Evolutionary conservation across 2,797 vertebrate genomes (phyloP).

Genomic region (Cuniculus paca): DNA sequence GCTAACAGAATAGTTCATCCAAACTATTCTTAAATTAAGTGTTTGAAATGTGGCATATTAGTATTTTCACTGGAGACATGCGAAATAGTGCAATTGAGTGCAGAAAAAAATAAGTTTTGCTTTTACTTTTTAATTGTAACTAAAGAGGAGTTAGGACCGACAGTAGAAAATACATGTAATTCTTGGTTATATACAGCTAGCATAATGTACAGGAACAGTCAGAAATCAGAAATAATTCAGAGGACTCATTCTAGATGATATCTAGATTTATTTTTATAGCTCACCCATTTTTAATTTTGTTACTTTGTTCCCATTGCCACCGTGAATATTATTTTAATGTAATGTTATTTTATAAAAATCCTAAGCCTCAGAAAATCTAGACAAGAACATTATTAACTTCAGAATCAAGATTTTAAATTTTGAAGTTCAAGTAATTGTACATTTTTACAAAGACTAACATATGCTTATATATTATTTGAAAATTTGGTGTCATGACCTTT

Average conservation of each 20-base stretch:
- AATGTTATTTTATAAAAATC: background rate
- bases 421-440: background rate
- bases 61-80: background rate
- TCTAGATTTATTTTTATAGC: background rate
- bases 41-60: background rate
- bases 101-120: background rate
- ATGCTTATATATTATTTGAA: constrained; percentile 53
- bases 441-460: constrained; percentile 2
- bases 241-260: background rate
- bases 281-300: constrained; percentile 18
- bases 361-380: background rate
- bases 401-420: background rate
- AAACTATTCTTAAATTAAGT: background rate
- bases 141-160: background rate
- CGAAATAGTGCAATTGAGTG: background rate
- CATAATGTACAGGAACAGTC: background rate
- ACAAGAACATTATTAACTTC: background rate
- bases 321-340: constrained; percentile 3
- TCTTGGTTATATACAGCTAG: background rate
- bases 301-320: background rate
- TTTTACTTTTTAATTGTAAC: background rate
- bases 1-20: background rate
- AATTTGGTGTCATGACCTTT: background rate
- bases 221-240: background rate
- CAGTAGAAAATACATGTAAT: background rate